A percentile compares a stretch with the other conserved stretches of the same genome.
Evolutionary conservation across 2,113 vertebrate species (phyloP).

Genomic region (Psettodes erumei): DNA sequence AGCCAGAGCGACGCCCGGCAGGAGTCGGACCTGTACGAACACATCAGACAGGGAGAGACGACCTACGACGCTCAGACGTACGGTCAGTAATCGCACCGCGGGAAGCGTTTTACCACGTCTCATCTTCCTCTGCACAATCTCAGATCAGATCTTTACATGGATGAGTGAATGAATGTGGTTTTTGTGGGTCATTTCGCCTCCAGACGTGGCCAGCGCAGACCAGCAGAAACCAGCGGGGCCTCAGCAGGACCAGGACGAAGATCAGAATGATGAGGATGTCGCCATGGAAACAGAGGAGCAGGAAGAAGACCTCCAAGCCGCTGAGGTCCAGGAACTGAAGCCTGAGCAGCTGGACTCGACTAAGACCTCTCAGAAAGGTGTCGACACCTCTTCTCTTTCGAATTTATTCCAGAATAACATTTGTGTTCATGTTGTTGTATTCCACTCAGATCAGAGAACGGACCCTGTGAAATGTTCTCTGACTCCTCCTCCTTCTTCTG

Average conservation of each 20-base stretch:
- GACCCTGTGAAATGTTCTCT: too few species aligned
- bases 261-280: constrained; percentile 78
- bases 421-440: neutral
- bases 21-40: constrained; percentile 91
- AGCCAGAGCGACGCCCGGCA: constrained; percentile 69
- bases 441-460: too few species aligned
- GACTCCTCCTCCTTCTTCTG: neutral
- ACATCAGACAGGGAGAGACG: constrained; percentile 86
- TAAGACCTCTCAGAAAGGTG: constrained; percentile 81
- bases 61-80: constrained; percentile 93
- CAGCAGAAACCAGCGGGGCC: constrained; percentile 85
- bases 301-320: constrained; percentile 82
- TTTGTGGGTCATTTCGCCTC: neutral
- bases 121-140: too few species aligned
- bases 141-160: neutral
- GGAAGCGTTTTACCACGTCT: too few species aligned
- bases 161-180: neutral
- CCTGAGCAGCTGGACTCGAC: constrained; percentile 84
- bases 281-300: constrained; percentile 86
- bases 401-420: neutral
- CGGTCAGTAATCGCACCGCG: constrained; percentile 79
- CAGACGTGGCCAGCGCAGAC: constrained; percentile 92
- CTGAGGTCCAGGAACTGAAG: constrained; percentile 87
- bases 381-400: neutral
- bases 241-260: constrained; percentile 74